phyloP scores from a whole-genome alignment of 2,797 vertebrate genomes.

The Anabas testudineus region DNA sequence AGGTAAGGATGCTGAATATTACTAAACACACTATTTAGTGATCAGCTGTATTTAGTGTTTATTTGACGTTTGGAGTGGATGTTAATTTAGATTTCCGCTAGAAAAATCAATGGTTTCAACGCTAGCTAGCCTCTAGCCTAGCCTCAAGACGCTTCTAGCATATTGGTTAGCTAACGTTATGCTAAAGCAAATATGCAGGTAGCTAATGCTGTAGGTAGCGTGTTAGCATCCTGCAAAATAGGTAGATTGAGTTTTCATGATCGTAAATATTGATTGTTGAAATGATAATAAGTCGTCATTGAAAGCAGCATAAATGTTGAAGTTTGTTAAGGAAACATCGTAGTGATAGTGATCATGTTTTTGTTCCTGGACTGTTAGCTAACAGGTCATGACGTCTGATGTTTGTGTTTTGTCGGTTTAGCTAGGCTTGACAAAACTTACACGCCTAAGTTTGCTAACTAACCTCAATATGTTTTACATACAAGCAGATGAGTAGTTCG shows the following conservation, averaged over 20 bases:
- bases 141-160: slow-evolving; percentile 50
- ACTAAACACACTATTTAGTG: background rate
- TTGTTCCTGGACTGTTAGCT: slow-evolving; percentile 55
- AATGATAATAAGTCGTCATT: background rate
- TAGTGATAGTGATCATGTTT: slow-evolving; percentile 49
- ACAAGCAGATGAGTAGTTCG: rapidly evolving
- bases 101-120: slow-evolving; percentile 49
- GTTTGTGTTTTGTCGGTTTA: slow-evolving; percentile 50
- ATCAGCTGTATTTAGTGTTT: background rate
- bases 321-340: slow-evolving; percentile 1
- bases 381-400: slow-evolving; percentile 65
- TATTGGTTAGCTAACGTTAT: slow-evolving; percentile 50
- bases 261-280: background rate
- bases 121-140: slow-evolving; percentile 72
- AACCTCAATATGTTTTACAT: no score
- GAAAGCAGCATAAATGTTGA: background rate
- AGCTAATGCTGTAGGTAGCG: slow-evolving; percentile 44
- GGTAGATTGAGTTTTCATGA: background rate
- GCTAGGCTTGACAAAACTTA: slow-evolving; percentile 1
- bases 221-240: slow-evolving; percentile 41
- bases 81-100: slow-evolving; percentile 49
- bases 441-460: background rate
- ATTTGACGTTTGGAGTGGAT: slow-evolving; percentile 30
- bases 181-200: slow-evolving; percentile 67
- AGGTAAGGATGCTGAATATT: slow-evolving; percentile 79